Percentiles rank a stretch among this genome's conserved stretches.
Evolutionary conservation across 2,888 invertebrate genomes (phyloP).

Genomic region (Dolichomitus sp.): DNA sequence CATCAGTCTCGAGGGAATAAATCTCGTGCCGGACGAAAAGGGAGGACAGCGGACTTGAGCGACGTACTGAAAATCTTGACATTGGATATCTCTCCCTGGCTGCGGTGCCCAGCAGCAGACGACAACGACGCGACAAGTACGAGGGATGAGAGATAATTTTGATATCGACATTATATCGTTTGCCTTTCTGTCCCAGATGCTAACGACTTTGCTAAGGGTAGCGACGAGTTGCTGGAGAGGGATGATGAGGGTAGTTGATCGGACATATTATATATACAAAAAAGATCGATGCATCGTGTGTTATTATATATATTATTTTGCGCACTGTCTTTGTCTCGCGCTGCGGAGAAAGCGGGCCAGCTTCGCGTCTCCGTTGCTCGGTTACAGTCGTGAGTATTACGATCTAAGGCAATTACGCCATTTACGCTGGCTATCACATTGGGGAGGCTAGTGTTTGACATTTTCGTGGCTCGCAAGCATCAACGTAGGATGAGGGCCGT

Average conservation of each 20-base stretch:
- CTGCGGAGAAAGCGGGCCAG: not conserved
- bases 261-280: slow-evolving; percentile 27
- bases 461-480: not conserved
- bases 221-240: slow-evolving; percentile 8
- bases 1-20: slow-evolving; percentile 40
- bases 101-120: slow-evolving; percentile 14
- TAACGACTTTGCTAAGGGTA: slow-evolving; percentile 50
- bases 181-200: slow-evolving; percentile 52
- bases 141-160: slow-evolving; percentile 45
- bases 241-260: slow-evolving; percentile 4
- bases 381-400: slow-evolving; percentile 17
- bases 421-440: slow-evolving; percentile 64
- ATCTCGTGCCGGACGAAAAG: not conserved
- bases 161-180: slow-evolving; percentile 60
- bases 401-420: slow-evolving; percentile 60
- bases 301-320: not conserved
- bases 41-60: not conserved
- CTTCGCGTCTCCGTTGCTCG: slow-evolving; percentile 6
- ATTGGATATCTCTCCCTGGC: slow-evolving; percentile 8
- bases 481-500: not conserved
- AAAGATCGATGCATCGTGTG: slow-evolving; percentile 60
- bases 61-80: slow-evolving; percentile 54
- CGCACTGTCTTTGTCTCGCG: slow-evolving; percentile 1
- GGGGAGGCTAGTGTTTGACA: slow-evolving; percentile 46
- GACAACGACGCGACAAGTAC: slow-evolving; percentile 24